Evolutionary conservation across 2,888 invertebrate genomes (phyloP), one percentile per base, ranked within the genome.

Genomic region (Germaria angustata): DNA sequence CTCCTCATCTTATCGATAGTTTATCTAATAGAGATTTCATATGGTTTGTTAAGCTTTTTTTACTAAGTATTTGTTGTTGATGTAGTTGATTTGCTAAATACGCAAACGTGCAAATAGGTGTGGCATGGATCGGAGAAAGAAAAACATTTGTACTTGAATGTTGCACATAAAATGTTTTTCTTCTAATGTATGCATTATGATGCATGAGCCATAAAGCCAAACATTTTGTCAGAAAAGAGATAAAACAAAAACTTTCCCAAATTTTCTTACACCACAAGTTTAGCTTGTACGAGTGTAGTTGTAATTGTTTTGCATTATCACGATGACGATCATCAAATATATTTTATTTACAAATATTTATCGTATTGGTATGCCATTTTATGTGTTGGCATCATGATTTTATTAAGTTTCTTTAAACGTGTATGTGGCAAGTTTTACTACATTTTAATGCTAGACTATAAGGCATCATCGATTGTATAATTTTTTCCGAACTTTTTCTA

Each of bases 101-200:
- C 41, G 55, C 73, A 73, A 81, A 81, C 81, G 68, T 81, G 73
- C 78, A 68, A 81, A 73, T 68, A 81, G 81, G 81, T 78, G 72
- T 73, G 81, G 77, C 55, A 72, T 53, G 41, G 4, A 32, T 32
- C 41, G 28, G 24, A 28, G 59, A 44, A 63, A 53, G 22, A 53
- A 20, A 73, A 44, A 53, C 51, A 63, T 63, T 63, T 72, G 61
- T 72, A 61, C 24, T 59, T 72, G 71, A 39, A 49, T 72, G 71
- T 72, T 72, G 61, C 49, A 61, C 59, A 59, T 34, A 46, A 9
- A 24, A 2, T 51, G n/a, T 24, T 28, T 13, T 51, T 51, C 2
- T 51, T 28, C 15, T 51, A 71, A 57, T 71, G 32, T 13, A 4
- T 51, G 49, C 61, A 49, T 61, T 61, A 61, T 61, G 49, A 72